phyloP scores from a whole-genome alignment of 2,888 invertebrate species.

The Eurytoma adleriae region DNA sequence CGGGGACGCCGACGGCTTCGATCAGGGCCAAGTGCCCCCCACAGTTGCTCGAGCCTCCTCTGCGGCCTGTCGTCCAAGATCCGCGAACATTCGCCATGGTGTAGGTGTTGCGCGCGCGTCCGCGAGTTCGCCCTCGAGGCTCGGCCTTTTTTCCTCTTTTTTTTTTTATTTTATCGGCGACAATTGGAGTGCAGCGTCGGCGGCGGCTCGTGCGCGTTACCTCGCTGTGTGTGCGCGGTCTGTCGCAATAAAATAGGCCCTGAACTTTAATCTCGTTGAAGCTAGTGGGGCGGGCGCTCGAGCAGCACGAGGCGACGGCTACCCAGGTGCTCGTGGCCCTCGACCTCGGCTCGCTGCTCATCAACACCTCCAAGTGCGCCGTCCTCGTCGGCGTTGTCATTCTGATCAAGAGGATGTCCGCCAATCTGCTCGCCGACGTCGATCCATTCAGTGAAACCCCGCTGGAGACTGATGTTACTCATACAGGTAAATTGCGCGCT shows the following conservation, averaged over 20 bases:
- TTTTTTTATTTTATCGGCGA: too few species aligned
- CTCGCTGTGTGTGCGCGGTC: not conserved
- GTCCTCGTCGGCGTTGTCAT: slow-evolving; percentile 36
- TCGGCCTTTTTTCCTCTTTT: not conserved
- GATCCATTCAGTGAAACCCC: slow-evolving; percentile 72
- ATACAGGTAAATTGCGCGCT: slow-evolving; percentile 63
- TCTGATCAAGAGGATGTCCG: slow-evolving; percentile 64
- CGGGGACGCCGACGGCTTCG: too few species aligned
- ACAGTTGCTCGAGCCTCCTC: too few species aligned
- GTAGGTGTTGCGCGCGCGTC: not conserved
- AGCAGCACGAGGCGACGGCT: slow-evolving; percentile 30
- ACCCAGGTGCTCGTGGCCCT: slow-evolving; percentile 18
- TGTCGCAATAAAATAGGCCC: too few species aligned
- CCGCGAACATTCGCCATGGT: too few species aligned
- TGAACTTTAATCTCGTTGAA: slow-evolving; percentile 8
- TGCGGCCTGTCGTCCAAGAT: too few species aligned
- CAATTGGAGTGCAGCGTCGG: not conserved
- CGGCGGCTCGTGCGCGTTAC: not conserved
- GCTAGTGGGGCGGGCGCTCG: slow-evolving; percentile 31
- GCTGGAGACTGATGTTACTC: slow-evolving; percentile 64
- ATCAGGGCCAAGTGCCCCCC: too few species aligned
- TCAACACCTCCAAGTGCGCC: slow-evolving; percentile 39
- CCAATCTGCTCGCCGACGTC: slow-evolving; percentile 62
- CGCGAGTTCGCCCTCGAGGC: not conserved
- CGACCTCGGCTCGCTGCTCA: slow-evolving; percentile 31